Evolutionary conservation across 2,797 vertebrate genomes (phyloP).

Genomic region (Rachycentron canadum): DNA sequence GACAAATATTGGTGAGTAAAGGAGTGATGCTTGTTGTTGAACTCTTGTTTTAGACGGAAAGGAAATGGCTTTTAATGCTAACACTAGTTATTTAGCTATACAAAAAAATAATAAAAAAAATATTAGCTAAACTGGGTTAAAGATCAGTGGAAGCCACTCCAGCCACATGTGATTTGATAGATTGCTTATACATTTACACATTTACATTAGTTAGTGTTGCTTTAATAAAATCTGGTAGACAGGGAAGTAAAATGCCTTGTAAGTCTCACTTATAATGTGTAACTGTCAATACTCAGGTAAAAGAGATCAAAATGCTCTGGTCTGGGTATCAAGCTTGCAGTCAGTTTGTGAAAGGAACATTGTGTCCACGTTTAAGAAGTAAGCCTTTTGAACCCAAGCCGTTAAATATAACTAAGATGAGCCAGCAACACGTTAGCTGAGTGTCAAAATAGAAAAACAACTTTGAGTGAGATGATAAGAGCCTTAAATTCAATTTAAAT

Average conservation of each 20-base stretch:
- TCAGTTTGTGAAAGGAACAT: not conserved
- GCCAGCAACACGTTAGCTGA: constrained; percentile 27
- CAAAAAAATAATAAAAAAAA: too few species aligned
- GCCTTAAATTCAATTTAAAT: constrained; percentile 10
- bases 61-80: too few species aligned
- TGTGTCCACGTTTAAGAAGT: constrained; percentile 5
- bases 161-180: not conserved
- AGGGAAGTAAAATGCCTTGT: not conserved
- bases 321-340: not conserved
- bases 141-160: not conserved
- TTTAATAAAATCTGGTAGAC: not conserved
- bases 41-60: too few species aligned
- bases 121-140: not conserved
- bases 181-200: too few species aligned
- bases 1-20: too few species aligned
- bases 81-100: too few species aligned
- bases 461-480: constrained; percentile 17
- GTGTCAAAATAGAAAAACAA: constrained; percentile 1
- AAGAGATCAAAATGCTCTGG: not conserved
- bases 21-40: too few species aligned
- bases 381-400: constrained; percentile 9
- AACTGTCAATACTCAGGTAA: not conserved
- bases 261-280: not conserved
- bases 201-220: not conserved
- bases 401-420: constrained; percentile 39